Conservation (phyloP, 2,797 vertebrate species). For the Catharus ustulatus region DNA sequence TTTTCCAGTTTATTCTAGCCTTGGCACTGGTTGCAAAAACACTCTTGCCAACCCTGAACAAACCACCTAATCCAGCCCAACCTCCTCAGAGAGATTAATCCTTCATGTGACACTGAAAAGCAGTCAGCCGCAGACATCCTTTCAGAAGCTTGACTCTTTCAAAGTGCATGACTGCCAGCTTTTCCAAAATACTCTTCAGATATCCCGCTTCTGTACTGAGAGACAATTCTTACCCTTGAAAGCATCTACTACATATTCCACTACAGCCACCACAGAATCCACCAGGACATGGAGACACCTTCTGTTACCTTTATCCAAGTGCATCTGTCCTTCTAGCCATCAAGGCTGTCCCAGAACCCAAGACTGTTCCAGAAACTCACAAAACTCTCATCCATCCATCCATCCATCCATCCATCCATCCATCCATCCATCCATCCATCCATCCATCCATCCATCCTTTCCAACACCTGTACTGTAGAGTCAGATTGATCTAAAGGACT, state of each 20-base stretch:
- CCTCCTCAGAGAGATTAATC: constrained; percentile 2
- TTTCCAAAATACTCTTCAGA: background rate
- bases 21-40: background rate
- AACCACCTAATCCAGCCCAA: background rate
- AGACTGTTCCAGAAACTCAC: background rate
- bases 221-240: background rate
- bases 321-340: background rate
- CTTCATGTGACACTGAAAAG: constrained; percentile 9
- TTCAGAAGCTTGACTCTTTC: background rate
- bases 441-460: background rate
- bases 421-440: background rate
- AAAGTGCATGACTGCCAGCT: background rate
- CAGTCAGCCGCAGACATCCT: background rate
- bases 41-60: background rate
- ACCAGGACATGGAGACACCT: background rate
- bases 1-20: background rate
- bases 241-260: background rate
- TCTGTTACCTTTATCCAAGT: background rate
- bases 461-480: background rate
- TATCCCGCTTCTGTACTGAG: background rate
- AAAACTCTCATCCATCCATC: background rate
- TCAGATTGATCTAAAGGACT: background rate
- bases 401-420: background rate
- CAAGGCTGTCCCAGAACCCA: background rate
- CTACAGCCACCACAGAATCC: background rate